Evolutionary conservation across 1,140 invertebrate genomes (phyloP).

Genomic region (Ruditapes philippinarum): DNA sequence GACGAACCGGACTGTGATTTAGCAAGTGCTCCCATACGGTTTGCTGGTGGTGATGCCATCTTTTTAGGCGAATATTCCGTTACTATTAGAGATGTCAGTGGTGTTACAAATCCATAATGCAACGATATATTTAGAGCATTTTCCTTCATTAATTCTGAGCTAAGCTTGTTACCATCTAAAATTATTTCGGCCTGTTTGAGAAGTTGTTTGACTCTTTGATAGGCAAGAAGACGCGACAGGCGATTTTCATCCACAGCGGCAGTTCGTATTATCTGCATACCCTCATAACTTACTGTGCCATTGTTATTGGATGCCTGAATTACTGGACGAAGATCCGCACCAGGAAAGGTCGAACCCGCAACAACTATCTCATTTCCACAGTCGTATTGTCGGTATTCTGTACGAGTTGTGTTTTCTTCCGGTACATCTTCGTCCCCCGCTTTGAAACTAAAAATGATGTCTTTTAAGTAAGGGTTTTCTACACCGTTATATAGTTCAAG

Average conservation of each 20-base stretch:
- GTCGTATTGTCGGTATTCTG: conserved; percentile 1
- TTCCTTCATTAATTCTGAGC: too few relatives aligned
- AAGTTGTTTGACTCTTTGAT: conserved; percentile 1
- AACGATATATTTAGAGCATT: not conserved
- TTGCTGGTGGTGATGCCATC: not conserved
- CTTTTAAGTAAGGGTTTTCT: conserved; percentile 18
- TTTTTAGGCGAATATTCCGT: not conserved
- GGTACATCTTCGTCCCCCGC: not conserved
- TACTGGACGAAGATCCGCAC: not conserved
- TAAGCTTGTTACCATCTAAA: not conserved
- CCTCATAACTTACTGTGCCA: not conserved
- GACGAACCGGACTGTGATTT: not conserved
- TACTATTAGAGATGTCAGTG: conserved; percentile 40
- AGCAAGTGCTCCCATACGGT: too few relatives aligned
- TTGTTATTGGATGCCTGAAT: not conserved
- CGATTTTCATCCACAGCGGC: not conserved
- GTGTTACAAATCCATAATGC: conserved; percentile 31
- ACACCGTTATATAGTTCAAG: not conserved
- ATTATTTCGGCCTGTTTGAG: not conserved
- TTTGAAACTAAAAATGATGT: conserved; percentile 3
- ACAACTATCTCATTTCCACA: conserved; percentile 38
- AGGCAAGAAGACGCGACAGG: not conserved
- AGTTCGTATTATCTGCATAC: not conserved
- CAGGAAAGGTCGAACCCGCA: not conserved
- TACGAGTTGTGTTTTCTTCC: not conserved